Conservation (phyloP, 2,888 invertebrate species). For the Uloborus plumipes region DNA sequence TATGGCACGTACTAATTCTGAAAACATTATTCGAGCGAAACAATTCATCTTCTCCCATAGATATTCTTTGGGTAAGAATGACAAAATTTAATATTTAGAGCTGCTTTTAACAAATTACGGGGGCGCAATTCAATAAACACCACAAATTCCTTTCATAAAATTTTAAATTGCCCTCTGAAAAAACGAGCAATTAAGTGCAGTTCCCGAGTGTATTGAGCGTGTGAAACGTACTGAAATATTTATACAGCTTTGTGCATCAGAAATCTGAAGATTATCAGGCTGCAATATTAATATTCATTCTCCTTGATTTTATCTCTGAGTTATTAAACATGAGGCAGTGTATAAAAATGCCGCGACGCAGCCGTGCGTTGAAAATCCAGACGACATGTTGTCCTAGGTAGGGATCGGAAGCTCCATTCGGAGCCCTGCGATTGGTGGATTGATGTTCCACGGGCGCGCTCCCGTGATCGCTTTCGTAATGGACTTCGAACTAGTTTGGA, state of each 20-base stretch:
- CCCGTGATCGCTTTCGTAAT: conserved; percentile 3
- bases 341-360: conserved; percentile 1
- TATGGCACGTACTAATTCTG: no score
- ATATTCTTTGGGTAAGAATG: no score
- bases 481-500: conserved; percentile 34
- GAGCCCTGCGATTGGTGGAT: no score
- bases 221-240: conserved; percentile 10
- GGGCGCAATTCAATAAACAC: neutral
- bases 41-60: no score
- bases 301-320: conserved; percentile 4
- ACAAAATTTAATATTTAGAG: no score
- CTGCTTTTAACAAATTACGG: no score
- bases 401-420: no score
- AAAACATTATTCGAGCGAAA: no score
- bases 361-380: conserved; percentile 24
- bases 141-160: neutral
- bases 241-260: conserved; percentile 23
- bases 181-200: neutral
- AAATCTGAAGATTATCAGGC: conserved; percentile 16
- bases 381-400: neutral
- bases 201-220: conserved; percentile 7
- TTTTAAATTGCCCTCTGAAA: neutral
- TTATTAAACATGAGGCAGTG: conserved; percentile 22
- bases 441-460: no score
- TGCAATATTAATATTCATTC: conserved; percentile 41